Evolutionary conservation across 2,113 vertebrate species (phyloP).

Genomic region (Cinclus mexicanus): DNA sequence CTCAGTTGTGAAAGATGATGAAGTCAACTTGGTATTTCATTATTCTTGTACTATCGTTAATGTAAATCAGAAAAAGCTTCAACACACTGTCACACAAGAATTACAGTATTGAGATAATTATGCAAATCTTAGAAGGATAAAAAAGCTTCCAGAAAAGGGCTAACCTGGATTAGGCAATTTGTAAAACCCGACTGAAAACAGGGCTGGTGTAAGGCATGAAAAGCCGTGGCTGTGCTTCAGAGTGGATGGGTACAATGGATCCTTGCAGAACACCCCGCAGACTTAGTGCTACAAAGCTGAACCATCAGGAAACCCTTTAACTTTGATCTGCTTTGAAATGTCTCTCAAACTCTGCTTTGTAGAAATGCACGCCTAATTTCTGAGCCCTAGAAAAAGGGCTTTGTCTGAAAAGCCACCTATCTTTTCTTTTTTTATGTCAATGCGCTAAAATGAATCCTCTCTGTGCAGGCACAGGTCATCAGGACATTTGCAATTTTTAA

Average conservation of each 20-base stretch:
- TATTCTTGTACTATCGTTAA: conserved; percentile 21
- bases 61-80: conserved; percentile 1
- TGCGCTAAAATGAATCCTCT: not conserved
- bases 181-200: not conserved
- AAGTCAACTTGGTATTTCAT: not conserved
- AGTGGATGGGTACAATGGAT: not conserved
- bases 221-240: not conserved
- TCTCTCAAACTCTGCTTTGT: not conserved
- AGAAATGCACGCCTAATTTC: not conserved
- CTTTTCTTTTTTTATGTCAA: not conserved
- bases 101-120: conserved; percentile 18
- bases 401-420: not conserved
- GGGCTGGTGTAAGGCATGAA: not conserved
- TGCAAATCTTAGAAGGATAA: conserved; percentile 44
- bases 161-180: conserved; percentile 40
- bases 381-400: not conserved
- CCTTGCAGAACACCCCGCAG: conserved; percentile 8
- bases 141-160: conserved; percentile 31
- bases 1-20: not conserved
- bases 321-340: conserved; percentile 45
- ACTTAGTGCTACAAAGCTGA: conserved; percentile 16
- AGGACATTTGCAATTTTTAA: not conserved
- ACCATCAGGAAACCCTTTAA: conserved; percentile 2
- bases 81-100: not conserved
- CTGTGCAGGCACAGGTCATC: not conserved